Evolutionary conservation across 2,113 vertebrate genomes (phyloP), one percentile per base, ranked within the genome.

Genomic region (Tetrax tetrax): DNA sequence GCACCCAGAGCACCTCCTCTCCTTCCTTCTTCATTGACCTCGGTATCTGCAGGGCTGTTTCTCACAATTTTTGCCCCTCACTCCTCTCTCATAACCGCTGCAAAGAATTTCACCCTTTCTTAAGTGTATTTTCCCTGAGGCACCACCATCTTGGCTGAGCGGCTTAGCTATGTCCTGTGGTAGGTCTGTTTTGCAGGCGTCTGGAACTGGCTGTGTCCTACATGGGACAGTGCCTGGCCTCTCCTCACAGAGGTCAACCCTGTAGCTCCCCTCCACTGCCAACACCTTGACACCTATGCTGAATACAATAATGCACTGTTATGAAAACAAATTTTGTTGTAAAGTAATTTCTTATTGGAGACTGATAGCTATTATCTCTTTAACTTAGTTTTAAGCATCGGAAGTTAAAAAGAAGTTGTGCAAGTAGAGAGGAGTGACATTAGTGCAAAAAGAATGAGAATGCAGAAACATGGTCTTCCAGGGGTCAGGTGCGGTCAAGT

Each of bases 41-140:
- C 41, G 14, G 41, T 43, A 15, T 43, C 41, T 43, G 13, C 19
- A 41, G 31, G 25, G 9, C 6, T 75, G 31, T 56, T 75, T 87
- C 35, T 61, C 13, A 43, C 5, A 41, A 5, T 4, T 27, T 38
- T 10, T 9, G 1, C 1, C 3, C 12, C 12, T 5, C 5, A 2
- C 10, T 35, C 16, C 13, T 66, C 45, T 60, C 23, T 86, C 28
- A 37, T 16, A 88, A n/a, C 10, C 25, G 20, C 43, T 72, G 17
- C 7, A 89, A 65, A 50, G 4, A 16, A 35, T 72, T 48, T 64
- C 25, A 50, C 6, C 7, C 16, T 80, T 80, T 64, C 59, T 72
- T 64, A 56, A 25, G 21, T 60, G 22, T 31, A 21, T 80, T 72
- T 81, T 65, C 37, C 17, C 12, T 50, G 24, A 72, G 9, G 21